Evolutionary conservation across 1,140 invertebrate species (phyloP).

Genomic region (Leptopilina boulardi): DNA sequence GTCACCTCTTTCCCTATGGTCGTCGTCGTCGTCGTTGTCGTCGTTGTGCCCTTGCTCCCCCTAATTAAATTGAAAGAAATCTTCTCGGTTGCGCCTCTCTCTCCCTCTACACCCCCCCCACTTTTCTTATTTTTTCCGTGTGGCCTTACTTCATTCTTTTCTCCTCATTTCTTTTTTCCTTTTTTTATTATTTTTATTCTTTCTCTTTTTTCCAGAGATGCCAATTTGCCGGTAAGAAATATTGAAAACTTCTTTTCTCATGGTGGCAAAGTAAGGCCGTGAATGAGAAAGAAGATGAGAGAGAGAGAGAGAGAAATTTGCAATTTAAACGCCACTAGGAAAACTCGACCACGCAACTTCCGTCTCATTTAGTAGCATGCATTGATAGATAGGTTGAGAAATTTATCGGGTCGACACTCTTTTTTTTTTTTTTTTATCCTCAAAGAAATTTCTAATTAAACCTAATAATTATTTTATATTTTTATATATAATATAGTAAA

Average conservation of each 20-base stretch:
- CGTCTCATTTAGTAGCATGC: slow-evolving; percentile 56
- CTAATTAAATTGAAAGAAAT: slow-evolving; percentile 73
- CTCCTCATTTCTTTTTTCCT: slow-evolving; percentile 37
- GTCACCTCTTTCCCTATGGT: slow-evolving; percentile 47
- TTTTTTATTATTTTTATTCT: slow-evolving; percentile 38
- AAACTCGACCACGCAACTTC: slow-evolving; percentile 58
- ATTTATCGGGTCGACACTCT: background rate
- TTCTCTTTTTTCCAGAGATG: slow-evolving; percentile 50
- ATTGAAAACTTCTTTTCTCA: slow-evolving; percentile 57
- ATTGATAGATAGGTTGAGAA: slow-evolving; percentile 21
- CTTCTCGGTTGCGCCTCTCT: slow-evolving; percentile 46
- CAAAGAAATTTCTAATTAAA: background rate
- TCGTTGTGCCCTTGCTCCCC: slow-evolving; percentile 1
- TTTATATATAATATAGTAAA: too few species aligned
- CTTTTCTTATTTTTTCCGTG: slow-evolving; percentile 33
- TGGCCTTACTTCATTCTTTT: slow-evolving; percentile 41
- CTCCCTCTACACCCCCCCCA: slow-evolving; percentile 31
- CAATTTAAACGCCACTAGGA: slow-evolving; percentile 61
- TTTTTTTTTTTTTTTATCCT: background rate
- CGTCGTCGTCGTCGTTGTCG: too few species aligned
- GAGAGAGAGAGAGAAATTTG: slow-evolving; percentile 50
- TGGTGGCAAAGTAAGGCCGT: background rate
- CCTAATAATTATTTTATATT: background rate
- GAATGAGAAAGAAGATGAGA: slow-evolving; percentile 44
- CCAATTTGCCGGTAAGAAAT: slow-evolving; percentile 56